Evolutionary conservation across 2,888 invertebrate genomes (phyloP), one percentile per base, ranked within the genome.

Genomic region (Odontothrips loti): DNA sequence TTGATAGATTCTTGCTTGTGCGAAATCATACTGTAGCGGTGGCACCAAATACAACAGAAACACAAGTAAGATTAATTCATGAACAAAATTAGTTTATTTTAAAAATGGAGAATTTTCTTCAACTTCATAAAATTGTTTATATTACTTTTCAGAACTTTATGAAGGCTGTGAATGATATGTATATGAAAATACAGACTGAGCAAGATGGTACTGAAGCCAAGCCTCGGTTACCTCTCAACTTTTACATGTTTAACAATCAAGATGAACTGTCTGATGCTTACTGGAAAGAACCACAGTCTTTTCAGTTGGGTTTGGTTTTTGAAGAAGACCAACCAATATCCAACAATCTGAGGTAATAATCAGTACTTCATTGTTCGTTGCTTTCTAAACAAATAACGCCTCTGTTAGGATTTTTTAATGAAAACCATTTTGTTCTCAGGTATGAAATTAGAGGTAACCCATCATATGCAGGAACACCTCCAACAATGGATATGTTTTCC

Each of bases 371-470:
- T 48, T 75, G 48, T 79, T 82, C 79, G 3, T 20, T 10, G 80
- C 75, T n/a, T 48, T 48, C 79, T 51, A 15, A 34, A 68, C 6
- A 15, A 68, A 47, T 47, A 80, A 11, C 1, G 58, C 8, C 20
- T 1, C 17, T 79, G 23, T 15, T n/a, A 11, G 10, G 1, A 80
- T 43, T 63, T 15, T 27, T 34, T 68, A n/a, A 23, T 8, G 17
- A 51, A 80, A n/a, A 48, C 17, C 81, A 0, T 47, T 63, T 75
- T 29, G 80, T 80, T 85, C 86, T 34, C 86, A 93, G 93, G 83
- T 94, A 94, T 86, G 92, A 93, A 84, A 93, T 94, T 85, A 89
- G 93, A 83, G 92, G 93, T 15, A 93, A 93, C 87, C 93, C 94
- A 10, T 92, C 92, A 10, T 89, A 89, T 83, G 89, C 89, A 79